These are phyloP conservation scores for Alloplasta piceator DNA, from an alignment of 2,888 invertebrate genomes.

Conservation along the genomic window DNA sequence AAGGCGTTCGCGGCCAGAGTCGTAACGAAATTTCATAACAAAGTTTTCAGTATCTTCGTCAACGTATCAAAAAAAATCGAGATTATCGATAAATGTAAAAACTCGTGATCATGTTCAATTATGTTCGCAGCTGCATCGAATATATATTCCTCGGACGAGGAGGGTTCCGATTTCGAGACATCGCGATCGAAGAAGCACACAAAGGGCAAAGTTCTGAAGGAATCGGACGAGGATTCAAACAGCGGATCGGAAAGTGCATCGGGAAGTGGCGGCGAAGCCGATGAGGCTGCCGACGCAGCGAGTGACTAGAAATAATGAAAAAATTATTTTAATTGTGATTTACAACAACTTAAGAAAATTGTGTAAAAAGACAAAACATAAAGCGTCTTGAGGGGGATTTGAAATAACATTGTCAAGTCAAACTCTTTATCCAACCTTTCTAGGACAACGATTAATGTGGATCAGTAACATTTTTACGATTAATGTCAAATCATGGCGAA, in stretches of 20 bases:
- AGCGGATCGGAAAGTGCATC: slow-evolving; percentile 81
- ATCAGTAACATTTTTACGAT: no score
- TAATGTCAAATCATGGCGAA: no score
- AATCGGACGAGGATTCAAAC: slow-evolving; percentile 88
- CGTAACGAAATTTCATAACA: no score
- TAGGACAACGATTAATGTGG: no score
- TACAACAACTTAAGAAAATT: no score
- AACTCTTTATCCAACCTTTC: no score
- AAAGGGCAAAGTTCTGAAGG: slow-evolving; percentile 91
- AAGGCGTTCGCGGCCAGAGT: no score
- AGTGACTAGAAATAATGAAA: slow-evolving; percentile 72
- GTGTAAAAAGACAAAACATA: no score
- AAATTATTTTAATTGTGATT: no score
- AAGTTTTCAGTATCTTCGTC: background rate
- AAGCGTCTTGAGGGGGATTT: no score
- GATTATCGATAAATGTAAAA: background rate
- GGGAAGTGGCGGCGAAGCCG: slow-evolving; percentile 81
- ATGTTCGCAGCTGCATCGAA: slow-evolving; percentile 85
- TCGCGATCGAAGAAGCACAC: slow-evolving; percentile 89
- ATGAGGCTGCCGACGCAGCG: slow-evolving; percentile 77
- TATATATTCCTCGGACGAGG: slow-evolving; percentile 96
- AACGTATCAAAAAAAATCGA: background rate
- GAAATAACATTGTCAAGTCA: no score
- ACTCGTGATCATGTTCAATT: background rate
- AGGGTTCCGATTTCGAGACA: slow-evolving; percentile 92